phyloP scores from a whole-genome alignment of 1,140 invertebrate species.

The Olivierus martensii region DNA sequence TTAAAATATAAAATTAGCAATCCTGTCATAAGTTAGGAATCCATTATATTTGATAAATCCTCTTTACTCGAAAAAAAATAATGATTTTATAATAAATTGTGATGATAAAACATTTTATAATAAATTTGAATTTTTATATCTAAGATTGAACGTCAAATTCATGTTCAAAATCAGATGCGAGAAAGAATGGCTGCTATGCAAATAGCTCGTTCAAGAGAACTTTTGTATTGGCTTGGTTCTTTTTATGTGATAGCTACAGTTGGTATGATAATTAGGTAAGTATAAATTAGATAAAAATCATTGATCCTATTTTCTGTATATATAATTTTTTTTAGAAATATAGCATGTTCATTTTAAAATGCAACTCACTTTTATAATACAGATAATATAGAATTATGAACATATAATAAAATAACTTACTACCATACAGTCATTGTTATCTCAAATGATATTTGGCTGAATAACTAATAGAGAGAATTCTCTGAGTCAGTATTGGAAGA shows the following conservation, averaged over 20 bases:
- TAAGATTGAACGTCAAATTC: slow-evolving; percentile 55
- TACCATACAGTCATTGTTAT: too few species aligned
- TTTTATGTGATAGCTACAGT: slow-evolving; percentile 46
- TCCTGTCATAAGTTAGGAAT: not conserved
- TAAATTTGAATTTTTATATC: slow-evolving; percentile 7
- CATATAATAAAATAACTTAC: too few species aligned
- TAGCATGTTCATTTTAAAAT: not conserved
- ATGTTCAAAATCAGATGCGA: slow-evolving; percentile 61
- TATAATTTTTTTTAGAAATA: not conserved
- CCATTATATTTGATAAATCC: not conserved
- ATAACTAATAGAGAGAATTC: too few species aligned
- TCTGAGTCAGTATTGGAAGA: too few species aligned
- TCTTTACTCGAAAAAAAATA: not conserved
- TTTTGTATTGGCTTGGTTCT: slow-evolving; percentile 52
- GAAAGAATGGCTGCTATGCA: slow-evolving; percentile 53
- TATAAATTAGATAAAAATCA: slow-evolving; percentile 12
- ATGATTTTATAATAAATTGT: not conserved
- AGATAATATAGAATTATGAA: too few species aligned
- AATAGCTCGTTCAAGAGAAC: slow-evolving; percentile 51
- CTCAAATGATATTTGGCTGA: too few species aligned
- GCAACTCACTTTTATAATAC: too few species aligned
- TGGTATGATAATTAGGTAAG: slow-evolving; percentile 44
- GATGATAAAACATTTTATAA: not conserved
- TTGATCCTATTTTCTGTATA: too few species aligned
- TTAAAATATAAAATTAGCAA: not conserved